Evolutionary conservation across 2,797 vertebrate genomes (phyloP).

Genomic region (Echiichthys vipera): DNA sequence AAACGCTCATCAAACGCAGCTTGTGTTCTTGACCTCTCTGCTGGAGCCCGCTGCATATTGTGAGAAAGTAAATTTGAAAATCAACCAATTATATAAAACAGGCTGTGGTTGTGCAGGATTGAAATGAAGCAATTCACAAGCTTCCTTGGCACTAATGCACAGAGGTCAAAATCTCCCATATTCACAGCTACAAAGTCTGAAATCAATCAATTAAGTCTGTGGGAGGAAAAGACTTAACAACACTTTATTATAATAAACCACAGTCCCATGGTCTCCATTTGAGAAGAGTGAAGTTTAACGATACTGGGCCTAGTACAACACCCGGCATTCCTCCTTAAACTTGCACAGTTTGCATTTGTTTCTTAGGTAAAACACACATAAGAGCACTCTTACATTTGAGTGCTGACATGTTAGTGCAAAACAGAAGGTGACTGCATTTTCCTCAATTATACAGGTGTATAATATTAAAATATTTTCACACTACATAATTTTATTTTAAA

Average conservation of each 20-base stretch:
- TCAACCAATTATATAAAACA: constrained; percentile 1
- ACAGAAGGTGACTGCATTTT: too few relatives aligned
- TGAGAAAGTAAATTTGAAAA: constrained; percentile 19
- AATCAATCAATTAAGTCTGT: neutral
- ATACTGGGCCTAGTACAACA: too few relatives aligned
- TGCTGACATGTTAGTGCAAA: too few relatives aligned
- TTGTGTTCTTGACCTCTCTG: constrained; percentile 18
- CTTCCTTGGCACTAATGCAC: constrained; percentile 1
- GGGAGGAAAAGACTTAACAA: neutral
- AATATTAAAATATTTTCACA: too few relatives aligned
- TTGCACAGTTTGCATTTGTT: too few relatives aligned
- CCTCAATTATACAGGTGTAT: too few relatives aligned
- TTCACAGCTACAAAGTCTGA: constrained; percentile 13
- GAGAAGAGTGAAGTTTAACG: neutral
- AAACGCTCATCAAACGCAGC: constrained; percentile 7
- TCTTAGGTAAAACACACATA: too few relatives aligned
- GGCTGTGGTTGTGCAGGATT: constrained; percentile 3
- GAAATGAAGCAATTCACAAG: constrained; percentile 34
- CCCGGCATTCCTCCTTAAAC: too few relatives aligned
- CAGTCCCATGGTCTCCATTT: neutral
- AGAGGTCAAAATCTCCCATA: constrained; percentile 39
- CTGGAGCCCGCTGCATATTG: constrained; percentile 8
- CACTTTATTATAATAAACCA: constrained; percentile 15
- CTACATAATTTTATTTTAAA: too few relatives aligned
- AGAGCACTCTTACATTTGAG: too few relatives aligned